phyloP scores from a whole-genome alignment of 2,113 vertebrate genomes.

The Grallaria varia region DNA sequence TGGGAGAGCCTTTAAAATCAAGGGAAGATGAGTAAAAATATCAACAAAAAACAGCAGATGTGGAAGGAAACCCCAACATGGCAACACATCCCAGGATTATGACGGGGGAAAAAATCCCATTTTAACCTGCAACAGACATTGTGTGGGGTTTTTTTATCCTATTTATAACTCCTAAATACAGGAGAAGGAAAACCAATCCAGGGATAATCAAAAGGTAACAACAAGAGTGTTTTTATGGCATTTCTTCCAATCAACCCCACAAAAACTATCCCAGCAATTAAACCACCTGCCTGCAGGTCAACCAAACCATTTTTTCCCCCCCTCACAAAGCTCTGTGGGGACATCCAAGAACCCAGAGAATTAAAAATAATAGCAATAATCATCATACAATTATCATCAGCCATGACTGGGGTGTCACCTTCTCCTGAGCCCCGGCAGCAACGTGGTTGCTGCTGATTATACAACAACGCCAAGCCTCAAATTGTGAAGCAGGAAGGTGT shows the following conservation, averaged over 20 bases:
- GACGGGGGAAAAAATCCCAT: background rate
- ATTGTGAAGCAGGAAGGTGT: too few species aligned
- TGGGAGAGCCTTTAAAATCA: background rate
- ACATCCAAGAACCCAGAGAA: background rate
- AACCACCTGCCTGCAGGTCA: background rate
- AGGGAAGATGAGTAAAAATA: background rate
- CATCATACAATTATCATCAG: too few species aligned
- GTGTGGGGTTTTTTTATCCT: background rate
- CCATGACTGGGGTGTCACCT: too few species aligned
- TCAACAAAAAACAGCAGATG: background rate
- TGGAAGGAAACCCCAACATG: background rate
- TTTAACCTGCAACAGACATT: background rate
- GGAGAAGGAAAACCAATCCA: background rate
- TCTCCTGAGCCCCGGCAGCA: background rate
- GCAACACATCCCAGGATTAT: background rate
- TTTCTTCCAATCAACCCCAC: background rate
- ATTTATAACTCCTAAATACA: background rate
- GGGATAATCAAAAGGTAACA: accelerated
- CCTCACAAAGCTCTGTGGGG: background rate
- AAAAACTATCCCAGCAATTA: background rate
- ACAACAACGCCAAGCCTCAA: too few species aligned
- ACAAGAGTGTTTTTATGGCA: background rate
- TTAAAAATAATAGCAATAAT: background rate
- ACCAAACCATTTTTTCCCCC: background rate
- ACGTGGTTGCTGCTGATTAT: too few species aligned